Evolutionary conservation across 2,888 invertebrate genomes (phyloP), one percentile per base, ranked within the genome.

Genomic region (Tetanocera ferruginea): DNA sequence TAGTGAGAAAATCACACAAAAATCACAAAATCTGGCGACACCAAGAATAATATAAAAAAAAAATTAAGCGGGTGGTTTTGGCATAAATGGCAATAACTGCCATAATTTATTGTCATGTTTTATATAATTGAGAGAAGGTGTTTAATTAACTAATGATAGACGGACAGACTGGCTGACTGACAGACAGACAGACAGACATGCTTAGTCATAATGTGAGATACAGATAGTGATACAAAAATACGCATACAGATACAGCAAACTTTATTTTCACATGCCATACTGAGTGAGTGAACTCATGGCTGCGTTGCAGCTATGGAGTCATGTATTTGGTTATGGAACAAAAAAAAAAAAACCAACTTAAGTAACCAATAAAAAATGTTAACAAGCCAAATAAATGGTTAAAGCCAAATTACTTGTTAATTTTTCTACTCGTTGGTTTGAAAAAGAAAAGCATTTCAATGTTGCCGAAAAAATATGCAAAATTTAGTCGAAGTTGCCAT

Each of bases 121-220:
- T 3, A 6, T 14, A 51, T 14, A 28, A 9, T 9, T 25, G 6
- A 17, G 64, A 64, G 31, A 31, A 64, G 64, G 31, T 64, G 64
- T 64, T 64, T 64, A 64, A 64, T 64, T 34, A 64, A 64, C 64
- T 64, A 64, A 34, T 64, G 64, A 64, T 17, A 34, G 64, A n/a
- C 34, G 2, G 14, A 64, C 28, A 9, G n/a, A 11, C 64, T 14
- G 23, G 19, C 5, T 19, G n/a, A n/a, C n/a, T n/a, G n/a, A n/a
- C n/a, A n/a, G 64, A 64, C 17, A 34, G 64, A n/a, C 34, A 4
- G 14, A 64, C 28, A 9, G n/a, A 11, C 64, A 55, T 5, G 19
- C 5, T 19, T 23, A 55, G 17, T 51, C 14, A 17, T 14, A 51
- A 51, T 51, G 6, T 51, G 17, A 51, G 51, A 62, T 11, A 62